Evolutionary conservation across 2,113 vertebrate species (phyloP).

Genomic region (Menidia beryllina): DNA sequence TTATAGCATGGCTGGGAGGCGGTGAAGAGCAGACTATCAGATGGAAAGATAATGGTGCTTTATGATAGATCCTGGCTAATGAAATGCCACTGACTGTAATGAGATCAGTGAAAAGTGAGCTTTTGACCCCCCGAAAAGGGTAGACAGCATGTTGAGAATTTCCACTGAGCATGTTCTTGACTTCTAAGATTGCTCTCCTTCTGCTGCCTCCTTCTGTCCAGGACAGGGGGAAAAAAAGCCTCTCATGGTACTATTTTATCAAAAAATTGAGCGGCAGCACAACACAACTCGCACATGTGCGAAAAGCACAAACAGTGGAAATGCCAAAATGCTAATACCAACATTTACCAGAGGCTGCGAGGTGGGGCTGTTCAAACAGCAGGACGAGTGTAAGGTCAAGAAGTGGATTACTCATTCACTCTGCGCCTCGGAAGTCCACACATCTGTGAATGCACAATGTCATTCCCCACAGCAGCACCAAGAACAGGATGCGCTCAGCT

Average conservation of each 20-base stretch:
- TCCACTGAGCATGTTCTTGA: slow-evolving; percentile 50
- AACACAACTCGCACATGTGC: slow-evolving; percentile 37
- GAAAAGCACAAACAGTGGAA: slow-evolving; percentile 71
- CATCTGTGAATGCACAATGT: slow-evolving; percentile 32
- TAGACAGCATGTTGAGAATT: slow-evolving; percentile 59
- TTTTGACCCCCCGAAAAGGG: slow-evolving; percentile 71
- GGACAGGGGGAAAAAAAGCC: neutral
- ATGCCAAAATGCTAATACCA: slow-evolving; percentile 87
- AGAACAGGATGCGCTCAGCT: slow-evolving; percentile 1
- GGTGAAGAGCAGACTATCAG: slow-evolving; percentile 73
- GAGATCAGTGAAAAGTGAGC: slow-evolving; percentile 81
- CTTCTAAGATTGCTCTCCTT: slow-evolving; percentile 30
- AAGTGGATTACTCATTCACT: slow-evolving; percentile 68
- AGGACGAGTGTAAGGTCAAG: slow-evolving; percentile 71
- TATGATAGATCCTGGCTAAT: slow-evolving; percentile 76
- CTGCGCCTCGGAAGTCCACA: slow-evolving; percentile 35
- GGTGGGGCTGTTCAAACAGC: slow-evolving; percentile 78
- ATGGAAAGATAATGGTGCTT: slow-evolving; percentile 77
- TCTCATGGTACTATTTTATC: neutral
- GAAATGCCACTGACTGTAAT: slow-evolving; percentile 81
- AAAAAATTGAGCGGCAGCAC: slow-evolving; percentile 13
- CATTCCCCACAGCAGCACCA: slow-evolving; percentile 12
- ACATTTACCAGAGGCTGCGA: slow-evolving; percentile 80
- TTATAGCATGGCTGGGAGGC: slow-evolving; percentile 74
- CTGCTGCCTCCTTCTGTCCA: slow-evolving; percentile 10